Evolutionary conservation across 2,888 invertebrate genomes (phyloP), one percentile per base, ranked within the genome.

Genomic region (Omphaloscelis lunosa): DNA sequence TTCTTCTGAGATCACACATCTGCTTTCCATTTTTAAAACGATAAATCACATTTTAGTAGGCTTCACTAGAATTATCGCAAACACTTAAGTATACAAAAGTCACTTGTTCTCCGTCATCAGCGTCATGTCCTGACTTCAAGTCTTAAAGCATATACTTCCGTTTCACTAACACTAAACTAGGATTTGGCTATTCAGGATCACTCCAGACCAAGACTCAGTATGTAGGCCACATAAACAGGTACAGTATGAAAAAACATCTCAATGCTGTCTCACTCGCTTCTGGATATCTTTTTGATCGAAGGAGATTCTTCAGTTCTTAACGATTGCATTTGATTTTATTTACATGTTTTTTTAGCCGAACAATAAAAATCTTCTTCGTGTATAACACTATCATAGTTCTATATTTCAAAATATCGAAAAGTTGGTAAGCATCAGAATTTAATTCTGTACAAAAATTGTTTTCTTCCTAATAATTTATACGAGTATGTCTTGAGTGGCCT

Each of bases 1-100:
- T 90, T 92, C 91, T 91, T 90, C 92, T 94, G 95, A 95, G 96
- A 96, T 96, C 96, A 95, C 94, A 91, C 90, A 88, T 92, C 91
- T 90, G 89, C 90, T 91, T 90, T 90, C 88, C 89, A 86, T 89
- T 91, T 87, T 88, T 90, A 89, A 92, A 92, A 91, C 88, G 90
- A 92, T 93, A 92, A 93, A 95, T 95, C 95, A 95, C 94, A 95
- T 91, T 94, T 94, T 91, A 80, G 86, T 92, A 94, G 94, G 93
- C 93, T 94, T 90, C 91, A 92, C 91, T 92, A 93, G 80, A 90
- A 85, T 88, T 88, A 89, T 87, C 89, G 90, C 90, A 88, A 88
- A 86, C 87, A 88, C 89, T 89, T 89, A 88, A 80, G 81, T 86
- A 83, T 89, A 90, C 79, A 89, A 88, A 88, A 90, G 88, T 91